Conservation (phyloP, 2,113 vertebrate species). For the Echinops telfairi region DNA sequence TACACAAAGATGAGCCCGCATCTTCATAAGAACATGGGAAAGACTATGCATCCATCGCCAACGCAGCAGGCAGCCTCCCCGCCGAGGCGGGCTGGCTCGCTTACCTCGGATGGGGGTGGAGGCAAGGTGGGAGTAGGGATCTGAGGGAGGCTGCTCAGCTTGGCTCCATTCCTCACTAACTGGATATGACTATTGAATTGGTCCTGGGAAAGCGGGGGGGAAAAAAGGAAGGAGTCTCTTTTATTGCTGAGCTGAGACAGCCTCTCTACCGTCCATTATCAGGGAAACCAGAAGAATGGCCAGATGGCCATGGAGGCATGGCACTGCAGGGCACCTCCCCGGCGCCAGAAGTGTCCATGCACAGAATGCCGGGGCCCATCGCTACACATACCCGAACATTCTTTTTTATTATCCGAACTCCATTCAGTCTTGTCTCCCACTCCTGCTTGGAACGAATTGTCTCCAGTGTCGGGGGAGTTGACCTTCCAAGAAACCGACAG, state of each 20-base stretch:
- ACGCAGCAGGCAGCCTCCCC: neutral
- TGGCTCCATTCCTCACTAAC: slow-evolving; percentile 91
- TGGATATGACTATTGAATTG: slow-evolving; percentile 92
- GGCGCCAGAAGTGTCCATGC: neutral
- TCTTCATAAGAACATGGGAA: neutral
- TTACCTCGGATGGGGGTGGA: slow-evolving; percentile 90
- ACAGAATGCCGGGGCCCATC: neutral
- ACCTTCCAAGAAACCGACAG: slow-evolving; percentile 83
- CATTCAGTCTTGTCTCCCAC: slow-evolving; percentile 89
- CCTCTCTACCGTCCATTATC: neutral
- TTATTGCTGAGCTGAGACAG: neutral
- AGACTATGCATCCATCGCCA: neutral
- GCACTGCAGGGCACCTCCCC: neutral
- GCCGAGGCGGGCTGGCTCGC: neutral
- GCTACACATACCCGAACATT: slow-evolving; percentile 86
- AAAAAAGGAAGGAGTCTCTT: neutral
- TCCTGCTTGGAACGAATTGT: slow-evolving; percentile 89
- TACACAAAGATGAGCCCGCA: neutral
- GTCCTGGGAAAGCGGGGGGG: slow-evolving; percentile 79
- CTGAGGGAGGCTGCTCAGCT: slow-evolving; percentile 91
- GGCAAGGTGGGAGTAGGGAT: slow-evolving; percentile 91
- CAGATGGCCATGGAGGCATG: neutral
- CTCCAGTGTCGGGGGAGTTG: slow-evolving; percentile 86
- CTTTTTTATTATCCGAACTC: slow-evolving; percentile 88
- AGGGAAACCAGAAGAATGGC: neutral